These are phyloP conservation scores for Caenorhabditis inopinata DNA, from an alignment of 1,140 invertebrate genomes.

Conservation along the genomic window DNA sequence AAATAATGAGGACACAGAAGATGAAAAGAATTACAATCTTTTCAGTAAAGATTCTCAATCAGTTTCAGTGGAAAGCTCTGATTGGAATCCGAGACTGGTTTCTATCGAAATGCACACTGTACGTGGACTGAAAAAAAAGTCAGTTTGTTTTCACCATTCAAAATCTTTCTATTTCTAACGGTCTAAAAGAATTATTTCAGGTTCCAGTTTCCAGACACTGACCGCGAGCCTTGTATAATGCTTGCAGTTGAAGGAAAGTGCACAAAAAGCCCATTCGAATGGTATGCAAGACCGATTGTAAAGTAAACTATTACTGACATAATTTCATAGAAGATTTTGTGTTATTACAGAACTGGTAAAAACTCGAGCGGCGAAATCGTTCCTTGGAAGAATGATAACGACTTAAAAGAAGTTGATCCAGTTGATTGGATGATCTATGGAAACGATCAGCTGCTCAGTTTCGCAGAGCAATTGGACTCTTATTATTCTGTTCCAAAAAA, in stretches of 20 bases:
- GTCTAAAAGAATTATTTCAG: neutral
- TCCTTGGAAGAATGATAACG: neutral
- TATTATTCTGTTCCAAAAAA: neutral
- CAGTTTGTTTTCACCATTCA: too few species aligned
- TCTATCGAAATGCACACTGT: neutral
- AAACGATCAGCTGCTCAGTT: neutral
- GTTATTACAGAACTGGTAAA: neutral
- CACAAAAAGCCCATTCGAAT: slow-evolving; percentile 5
- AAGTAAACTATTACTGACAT: too few species aligned
- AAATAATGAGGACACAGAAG: neutral
- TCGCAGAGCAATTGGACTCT: neutral
- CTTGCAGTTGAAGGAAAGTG: neutral
- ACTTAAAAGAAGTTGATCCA: neutral
- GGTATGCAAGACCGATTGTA: slow-evolving; percentile 2
- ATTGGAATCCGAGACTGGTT: neutral
- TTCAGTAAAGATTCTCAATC: neutral
- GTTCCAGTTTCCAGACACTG: neutral
- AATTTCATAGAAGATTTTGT: neutral
- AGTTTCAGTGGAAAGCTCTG: neutral
- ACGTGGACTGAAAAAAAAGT: neutral
- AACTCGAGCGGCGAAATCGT: neutral
- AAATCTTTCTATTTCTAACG: too few species aligned
- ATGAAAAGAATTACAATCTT: neutral
- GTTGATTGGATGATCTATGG: neutral
- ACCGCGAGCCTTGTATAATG: neutral